Base-by-base conservation (phyloP, 2,888 invertebrate species). In the Hyposoter didymator region DNA sequence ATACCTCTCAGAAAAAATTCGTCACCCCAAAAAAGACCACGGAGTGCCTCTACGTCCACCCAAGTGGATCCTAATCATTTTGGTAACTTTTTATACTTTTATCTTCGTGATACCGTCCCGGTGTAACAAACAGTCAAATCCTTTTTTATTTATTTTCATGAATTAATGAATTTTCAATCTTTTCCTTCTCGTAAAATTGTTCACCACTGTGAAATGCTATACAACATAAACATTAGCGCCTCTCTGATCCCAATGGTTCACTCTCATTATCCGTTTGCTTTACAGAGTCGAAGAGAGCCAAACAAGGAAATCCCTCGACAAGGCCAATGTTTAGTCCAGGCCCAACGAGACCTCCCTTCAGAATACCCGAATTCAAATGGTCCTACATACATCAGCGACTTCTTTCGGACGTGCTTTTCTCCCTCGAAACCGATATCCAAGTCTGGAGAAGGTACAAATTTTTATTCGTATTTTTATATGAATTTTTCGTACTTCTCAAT, bases 361-460 rank as follows among this genome's bases (percentile, higher is more conserved):
- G 99, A 89, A 99, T 99, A 93, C 99, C 99, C 35, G 99, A 99
- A 95, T 99, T 99, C 95, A 97, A 99, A 91, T 99, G 99, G 99
- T 99, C 99, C 1, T 98, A 98, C 94, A 98, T 99, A 89, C 99
- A 99, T 94, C 99, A 99, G 94, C 96, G 99, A 85, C 95, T 99
- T 79, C 95, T 99, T 0, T 98, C 99, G 17, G 99, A 99, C 94
- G 97, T 99, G 49, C 95, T 99, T 45, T 98, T 98, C 94, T 99
- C 99, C 0, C 95, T 99, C 82, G 99, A 99, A 94, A 98, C 98
- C 14, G 99, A 99, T 92, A 98, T 99, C 91, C 99, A 99, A 95
- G 98, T 97, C 67, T 97, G 97, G 97, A 95, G 96, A 94, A 95
- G 95, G 96, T 96, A 93, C 45, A 52, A 78, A 74, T 93, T 94